These are phyloP conservation scores for Diogma glabrata DNA, from an alignment of 2,888 invertebrate genomes.

Conservation along the genomic window DNA sequence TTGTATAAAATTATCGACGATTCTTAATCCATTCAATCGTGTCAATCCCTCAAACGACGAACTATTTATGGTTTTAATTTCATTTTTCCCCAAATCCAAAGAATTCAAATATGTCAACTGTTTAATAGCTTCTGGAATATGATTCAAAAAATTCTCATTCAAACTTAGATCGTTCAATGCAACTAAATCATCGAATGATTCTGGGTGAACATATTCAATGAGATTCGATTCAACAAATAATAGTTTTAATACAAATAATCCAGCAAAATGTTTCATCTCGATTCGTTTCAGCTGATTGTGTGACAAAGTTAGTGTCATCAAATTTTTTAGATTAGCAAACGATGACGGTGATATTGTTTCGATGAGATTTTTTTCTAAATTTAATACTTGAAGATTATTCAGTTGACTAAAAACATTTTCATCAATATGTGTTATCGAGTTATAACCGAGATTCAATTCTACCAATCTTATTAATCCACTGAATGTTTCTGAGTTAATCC, in stretches of 20 bases:
- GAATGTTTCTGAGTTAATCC: conserved; percentile 67
- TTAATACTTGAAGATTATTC: conserved; percentile 60
- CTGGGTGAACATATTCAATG: conserved; percentile 54
- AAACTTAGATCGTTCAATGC: conserved; percentile 65
- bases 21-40: conserved; percentile 59
- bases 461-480: conserved; percentile 59
- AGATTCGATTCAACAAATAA: conserved; percentile 62
- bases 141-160: conserved; percentile 58
- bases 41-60: conserved; percentile 62
- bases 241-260: conserved; percentile 60
- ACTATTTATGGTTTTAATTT: conserved; percentile 57
- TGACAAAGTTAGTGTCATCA: conserved; percentile 62
- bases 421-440: conserved; percentile 58
- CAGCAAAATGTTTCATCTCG: conserved; percentile 56
- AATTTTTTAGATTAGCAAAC: conserved; percentile 60
- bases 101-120: conserved; percentile 58
- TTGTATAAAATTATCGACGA: conserved; percentile 68
- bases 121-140: conserved; percentile 57
- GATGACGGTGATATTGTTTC: conserved; percentile 59
- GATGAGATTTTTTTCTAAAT: conserved; percentile 59
- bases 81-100: conserved; percentile 71
- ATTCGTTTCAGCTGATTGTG: conserved; percentile 58
- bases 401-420: conserved; percentile 60
- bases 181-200: conserved; percentile 64
- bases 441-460: conserved; percentile 61